Conservation (phyloP, 2,888 invertebrate genomes). For the Clitarchus hookeri region DNA sequence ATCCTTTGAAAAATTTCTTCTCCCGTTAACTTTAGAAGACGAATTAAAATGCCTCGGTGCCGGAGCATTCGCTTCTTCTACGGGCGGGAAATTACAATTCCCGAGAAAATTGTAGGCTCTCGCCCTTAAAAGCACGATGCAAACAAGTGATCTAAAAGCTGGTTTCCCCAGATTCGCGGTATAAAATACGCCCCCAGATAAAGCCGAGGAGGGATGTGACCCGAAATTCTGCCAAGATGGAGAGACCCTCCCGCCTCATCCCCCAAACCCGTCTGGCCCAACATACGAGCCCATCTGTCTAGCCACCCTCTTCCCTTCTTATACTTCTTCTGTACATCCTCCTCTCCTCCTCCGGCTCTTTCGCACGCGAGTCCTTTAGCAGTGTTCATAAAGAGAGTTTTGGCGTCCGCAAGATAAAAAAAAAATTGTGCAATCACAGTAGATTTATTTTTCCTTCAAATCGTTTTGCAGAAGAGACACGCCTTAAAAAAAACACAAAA, state of each 20-base stretch:
- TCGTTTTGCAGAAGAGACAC: not conserved
- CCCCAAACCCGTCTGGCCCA: not conserved
- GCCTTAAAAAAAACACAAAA: not conserved
- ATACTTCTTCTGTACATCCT: not conserved
- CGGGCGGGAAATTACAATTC: slow-evolving; percentile 1
- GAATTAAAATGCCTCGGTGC: not conserved
- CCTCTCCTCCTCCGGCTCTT: not conserved
- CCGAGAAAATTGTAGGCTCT: slow-evolving; percentile 2
- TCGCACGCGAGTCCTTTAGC: slow-evolving; percentile 10
- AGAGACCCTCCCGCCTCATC: not conserved
- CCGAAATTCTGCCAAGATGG: not conserved
- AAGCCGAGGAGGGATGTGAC: not conserved
- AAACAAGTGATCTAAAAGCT: not conserved
- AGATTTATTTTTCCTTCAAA: slow-evolving; percentile 2
- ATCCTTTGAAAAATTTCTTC: no score
- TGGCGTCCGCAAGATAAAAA: not conserved
- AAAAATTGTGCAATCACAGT: not conserved
- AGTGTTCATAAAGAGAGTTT: not conserved
- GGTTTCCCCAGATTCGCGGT: not conserved
- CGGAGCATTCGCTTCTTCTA: not conserved
- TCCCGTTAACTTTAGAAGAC: not conserved
- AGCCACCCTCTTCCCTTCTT: not conserved
- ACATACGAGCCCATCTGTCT: not conserved
- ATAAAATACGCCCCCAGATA: slow-evolving; percentile 11
- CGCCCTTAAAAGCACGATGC: not conserved